Percentiles rank a stretch among this genome's conserved stretches.
phyloP scores from a whole-genome alignment of 2,113 vertebrate species.

The Bambusicola thoracicus region DNA sequence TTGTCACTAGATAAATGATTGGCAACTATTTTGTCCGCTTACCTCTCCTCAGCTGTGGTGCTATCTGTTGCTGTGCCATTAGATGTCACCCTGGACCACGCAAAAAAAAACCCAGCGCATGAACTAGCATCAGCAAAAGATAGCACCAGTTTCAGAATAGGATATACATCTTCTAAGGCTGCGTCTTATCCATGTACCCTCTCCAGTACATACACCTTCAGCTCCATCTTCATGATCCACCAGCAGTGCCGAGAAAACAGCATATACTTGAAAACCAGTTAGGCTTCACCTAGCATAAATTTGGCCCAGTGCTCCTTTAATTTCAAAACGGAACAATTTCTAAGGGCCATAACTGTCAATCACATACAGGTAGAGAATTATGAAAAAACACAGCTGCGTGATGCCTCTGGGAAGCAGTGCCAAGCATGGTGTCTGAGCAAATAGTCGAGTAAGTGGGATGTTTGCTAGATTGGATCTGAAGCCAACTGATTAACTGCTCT shows the following conservation, averaged over 20 bases:
- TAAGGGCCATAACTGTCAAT: background rate
- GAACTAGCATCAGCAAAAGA: background rate
- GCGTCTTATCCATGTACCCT: background rate
- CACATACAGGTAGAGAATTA: background rate
- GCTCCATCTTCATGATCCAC: background rate
- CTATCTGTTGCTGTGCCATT: constrained; percentile 7
- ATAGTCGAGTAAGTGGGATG: background rate
- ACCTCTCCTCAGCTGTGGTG: background rate
- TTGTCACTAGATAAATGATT: background rate
- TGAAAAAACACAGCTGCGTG: background rate
- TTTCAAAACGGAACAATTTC: background rate
- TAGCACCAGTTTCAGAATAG: background rate
- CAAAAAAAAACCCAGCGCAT: background rate
- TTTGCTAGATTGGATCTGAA: background rate
- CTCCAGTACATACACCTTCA: background rate
- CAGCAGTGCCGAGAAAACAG: background rate
- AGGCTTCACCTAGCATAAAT: background rate
- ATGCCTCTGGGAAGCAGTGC: background rate
- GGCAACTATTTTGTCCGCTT: background rate
- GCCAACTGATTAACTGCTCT: background rate
- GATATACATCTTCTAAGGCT: background rate
- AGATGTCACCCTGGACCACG: constrained; percentile 50
- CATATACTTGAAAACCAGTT: background rate
- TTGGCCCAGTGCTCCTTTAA: background rate
- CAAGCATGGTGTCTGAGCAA: background rate